A percentile compares a stretch with the other conserved stretches of the same genome.
phyloP scores from a whole-genome alignment of 2,797 vertebrate genomes.

The Ara ararauna region DNA sequence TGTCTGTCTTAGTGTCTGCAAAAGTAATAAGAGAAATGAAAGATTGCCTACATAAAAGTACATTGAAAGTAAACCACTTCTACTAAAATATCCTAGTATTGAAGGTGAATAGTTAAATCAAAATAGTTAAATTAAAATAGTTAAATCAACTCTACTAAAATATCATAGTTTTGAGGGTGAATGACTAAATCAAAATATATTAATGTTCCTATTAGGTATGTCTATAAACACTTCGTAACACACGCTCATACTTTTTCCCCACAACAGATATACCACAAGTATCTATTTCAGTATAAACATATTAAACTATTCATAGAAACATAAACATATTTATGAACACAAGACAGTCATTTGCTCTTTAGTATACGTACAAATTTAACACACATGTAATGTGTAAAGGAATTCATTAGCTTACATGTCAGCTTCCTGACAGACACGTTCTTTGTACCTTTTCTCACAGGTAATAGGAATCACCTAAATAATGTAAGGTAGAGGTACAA shows the following conservation, averaged over 20 bases:
- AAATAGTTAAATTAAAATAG: not conserved
- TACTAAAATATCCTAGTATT: not conserved
- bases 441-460: not conserved
- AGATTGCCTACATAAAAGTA: not conserved
- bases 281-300: not conserved
- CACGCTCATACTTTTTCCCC: not conserved
- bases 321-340: not conserved
- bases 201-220: not conserved
- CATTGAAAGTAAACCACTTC: not conserved
- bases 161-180: not conserved
- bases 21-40: not conserved
- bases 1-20: not conserved
- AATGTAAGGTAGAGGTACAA: not conserved
- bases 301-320: not conserved
- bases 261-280: not conserved
- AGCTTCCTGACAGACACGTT: not conserved
- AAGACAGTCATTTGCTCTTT: not conserved
- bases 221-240: not conserved
- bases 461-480: not conserved
- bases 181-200: not conserved
- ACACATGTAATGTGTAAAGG: not conserved
- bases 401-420: not conserved
- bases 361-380: not conserved
- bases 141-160: not conserved
- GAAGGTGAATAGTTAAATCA: not conserved